A percentile compares a stretch with the other conserved stretches of the same genome.
phyloP scores from a whole-genome alignment of 1,140 invertebrate species.

The Callitettix versicolor region DNA sequence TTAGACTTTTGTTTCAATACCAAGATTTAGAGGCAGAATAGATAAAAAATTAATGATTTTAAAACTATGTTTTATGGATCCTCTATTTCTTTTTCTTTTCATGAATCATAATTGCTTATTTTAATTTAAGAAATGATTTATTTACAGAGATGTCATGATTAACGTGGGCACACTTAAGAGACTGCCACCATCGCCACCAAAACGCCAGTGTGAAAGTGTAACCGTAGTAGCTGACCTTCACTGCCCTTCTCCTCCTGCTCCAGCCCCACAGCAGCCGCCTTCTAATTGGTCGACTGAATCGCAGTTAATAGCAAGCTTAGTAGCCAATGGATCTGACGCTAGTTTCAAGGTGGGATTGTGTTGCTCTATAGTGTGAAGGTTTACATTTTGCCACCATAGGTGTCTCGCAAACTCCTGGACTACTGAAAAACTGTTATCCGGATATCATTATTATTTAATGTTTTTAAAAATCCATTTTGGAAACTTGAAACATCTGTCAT shows the following conservation, averaged over 20 bases:
- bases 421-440: neutral
- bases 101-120: too few relatives aligned
- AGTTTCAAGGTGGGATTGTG: slow-evolving; percentile 68
- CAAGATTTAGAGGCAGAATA: too few relatives aligned
- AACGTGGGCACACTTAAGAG: slow-evolving; percentile 22
- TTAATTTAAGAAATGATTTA: too few relatives aligned
- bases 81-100: too few relatives aligned
- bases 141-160: slow-evolving; percentile 22
- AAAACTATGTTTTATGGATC: too few relatives aligned
- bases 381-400: too few relatives aligned
- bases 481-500: too few relatives aligned
- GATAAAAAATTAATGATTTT: too few relatives aligned
- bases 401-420: too few relatives aligned
- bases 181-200: slow-evolving; percentile 73
- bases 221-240: slow-evolving; percentile 28
- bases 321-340: slow-evolving; percentile 66
- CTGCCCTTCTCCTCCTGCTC: slow-evolving; percentile 38
- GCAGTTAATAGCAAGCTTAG: slow-evolving; percentile 47
- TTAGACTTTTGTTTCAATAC: too few relatives aligned
- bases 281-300: slow-evolving; percentile 19
- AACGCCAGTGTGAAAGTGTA: slow-evolving; percentile 41
- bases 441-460: neutral
- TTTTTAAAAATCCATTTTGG: neutral
- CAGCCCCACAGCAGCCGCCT: slow-evolving; percentile 38
- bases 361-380: too few relatives aligned